Evolutionary conservation across 2,113 vertebrate genomes (phyloP).

Genomic region (Nanorana parkeri): DNA sequence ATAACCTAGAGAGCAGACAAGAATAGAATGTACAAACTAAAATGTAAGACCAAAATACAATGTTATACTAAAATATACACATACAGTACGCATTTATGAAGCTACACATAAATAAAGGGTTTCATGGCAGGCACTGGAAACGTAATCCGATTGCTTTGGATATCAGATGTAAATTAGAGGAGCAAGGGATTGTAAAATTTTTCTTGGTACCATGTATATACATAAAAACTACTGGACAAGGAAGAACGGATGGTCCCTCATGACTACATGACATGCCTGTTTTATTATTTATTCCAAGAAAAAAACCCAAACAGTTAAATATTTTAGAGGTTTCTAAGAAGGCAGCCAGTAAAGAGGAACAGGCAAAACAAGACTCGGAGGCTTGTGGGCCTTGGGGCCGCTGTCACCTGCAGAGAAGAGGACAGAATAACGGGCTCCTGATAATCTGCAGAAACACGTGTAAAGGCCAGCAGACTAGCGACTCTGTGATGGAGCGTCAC

Average conservation of each 20-base stretch:
- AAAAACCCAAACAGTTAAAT: constrained; percentile 13
- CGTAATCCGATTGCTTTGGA: not conserved
- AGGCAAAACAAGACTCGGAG: constrained; percentile 1
- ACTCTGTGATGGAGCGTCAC: too few species aligned
- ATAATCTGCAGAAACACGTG: not conserved
- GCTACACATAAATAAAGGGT: not conserved
- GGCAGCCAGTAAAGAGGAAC: constrained; percentile 2
- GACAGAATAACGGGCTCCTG: not conserved
- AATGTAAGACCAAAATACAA: not conserved
- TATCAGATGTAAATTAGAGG: not conserved
- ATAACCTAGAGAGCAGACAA: not conserved
- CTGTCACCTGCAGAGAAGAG: constrained; percentile 7
- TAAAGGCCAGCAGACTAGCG: too few species aligned
- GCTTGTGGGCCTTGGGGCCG: not conserved
- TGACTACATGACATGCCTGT: constrained; percentile 18
- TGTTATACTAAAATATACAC: not conserved
- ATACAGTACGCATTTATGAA: not conserved
- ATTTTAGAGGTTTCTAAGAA: constrained; percentile 21
- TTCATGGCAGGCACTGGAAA: not conserved
- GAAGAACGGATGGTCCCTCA: not conserved
- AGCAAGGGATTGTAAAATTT: not conserved
- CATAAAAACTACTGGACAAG: constrained; percentile 8
- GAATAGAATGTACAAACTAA: constrained; percentile 4
- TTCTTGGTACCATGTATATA: not conserved
- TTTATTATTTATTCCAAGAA: constrained; percentile 45